A percentile compares a stretch with the other conserved stretches of the same genome.
These are phyloP conservation scores for Hepsetus odoe DNA, from an alignment of 2,113 vertebrate species.

Conservation along the genomic window DNA sequence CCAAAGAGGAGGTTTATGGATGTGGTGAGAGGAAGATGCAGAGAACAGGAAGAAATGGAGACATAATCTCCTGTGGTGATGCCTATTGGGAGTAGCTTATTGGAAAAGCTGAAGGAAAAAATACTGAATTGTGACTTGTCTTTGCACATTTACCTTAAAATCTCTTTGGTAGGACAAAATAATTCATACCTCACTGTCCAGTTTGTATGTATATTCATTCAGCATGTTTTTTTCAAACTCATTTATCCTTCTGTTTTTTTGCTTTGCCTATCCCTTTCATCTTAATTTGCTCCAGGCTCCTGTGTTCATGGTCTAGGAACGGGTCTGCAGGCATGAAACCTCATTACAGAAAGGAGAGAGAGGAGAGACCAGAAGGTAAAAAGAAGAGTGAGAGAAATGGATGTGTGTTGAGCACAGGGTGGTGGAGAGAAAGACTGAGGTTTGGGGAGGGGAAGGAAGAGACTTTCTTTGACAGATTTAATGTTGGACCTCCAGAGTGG, in stretches of 20 bases:
- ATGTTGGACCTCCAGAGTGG: conserved; percentile 23
- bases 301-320: conserved; percentile 46
- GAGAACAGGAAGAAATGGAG: too few species aligned
- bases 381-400: conserved; percentile 22
- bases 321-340: conserved; percentile 48
- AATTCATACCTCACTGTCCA: background rate
- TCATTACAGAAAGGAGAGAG: conserved; percentile 45
- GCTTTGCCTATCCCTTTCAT: conserved; percentile 1
- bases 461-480: conserved; percentile 11
- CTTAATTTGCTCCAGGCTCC: conserved; percentile 4
- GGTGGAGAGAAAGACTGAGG: conserved; percentile 18
- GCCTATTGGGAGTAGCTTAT: too few species aligned
- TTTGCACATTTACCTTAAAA: too few species aligned
- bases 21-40: too few species aligned
- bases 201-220: background rate
- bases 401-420: background rate
- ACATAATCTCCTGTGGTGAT: too few species aligned
- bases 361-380: conserved; percentile 6
- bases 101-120: too few species aligned
- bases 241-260: background rate
- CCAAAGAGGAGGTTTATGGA: too few species aligned
- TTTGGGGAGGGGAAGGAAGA: background rate
- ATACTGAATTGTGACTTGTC: too few species aligned
- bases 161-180: background rate
- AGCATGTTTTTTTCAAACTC: background rate